Evolutionary conservation across 1,140 invertebrate species (phyloP).

Genomic region (Bombus cullumanus): DNA sequence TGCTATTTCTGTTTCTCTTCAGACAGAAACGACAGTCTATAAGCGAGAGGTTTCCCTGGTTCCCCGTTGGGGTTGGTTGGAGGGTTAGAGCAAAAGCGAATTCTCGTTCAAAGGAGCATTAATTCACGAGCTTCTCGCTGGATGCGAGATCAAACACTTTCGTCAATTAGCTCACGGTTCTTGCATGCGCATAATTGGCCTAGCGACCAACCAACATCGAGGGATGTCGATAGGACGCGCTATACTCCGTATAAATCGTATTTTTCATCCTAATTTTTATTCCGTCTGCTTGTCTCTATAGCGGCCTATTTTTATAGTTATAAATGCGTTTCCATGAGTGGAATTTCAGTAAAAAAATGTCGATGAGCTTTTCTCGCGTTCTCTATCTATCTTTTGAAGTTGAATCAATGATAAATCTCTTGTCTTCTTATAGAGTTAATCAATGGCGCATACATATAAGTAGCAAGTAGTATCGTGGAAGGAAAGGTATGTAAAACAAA

Average conservation of each 20-base stretch:
- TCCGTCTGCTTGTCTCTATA: background rate
- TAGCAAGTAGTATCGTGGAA: no score
- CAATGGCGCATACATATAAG: no score
- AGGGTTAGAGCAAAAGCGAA: slow-evolving; percentile 60
- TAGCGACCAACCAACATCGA: slow-evolving; percentile 51
- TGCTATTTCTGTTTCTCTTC: slow-evolving; percentile 62
- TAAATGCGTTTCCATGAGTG: background rate
- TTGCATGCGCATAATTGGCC: slow-evolving; percentile 61
- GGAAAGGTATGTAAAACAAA: no score
- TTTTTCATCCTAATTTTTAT: slow-evolving; percentile 17
- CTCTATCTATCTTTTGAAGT: no score
- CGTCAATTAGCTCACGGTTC: slow-evolving; percentile 72
- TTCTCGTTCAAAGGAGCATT: slow-evolving; percentile 73
- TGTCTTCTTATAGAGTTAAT: no score
- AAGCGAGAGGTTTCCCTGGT: slow-evolving; percentile 74
- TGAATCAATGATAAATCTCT: no score
- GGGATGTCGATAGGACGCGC: slow-evolving; percentile 28
- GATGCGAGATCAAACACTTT: slow-evolving; percentile 76
- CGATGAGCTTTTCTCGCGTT: background rate
- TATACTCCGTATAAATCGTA: background rate
- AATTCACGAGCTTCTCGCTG: slow-evolving; percentile 71
- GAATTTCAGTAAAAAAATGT: background rate
- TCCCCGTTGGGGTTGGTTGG: slow-evolving; percentile 59
- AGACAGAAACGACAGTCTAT: slow-evolving; percentile 71
- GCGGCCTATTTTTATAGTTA: background rate